These are phyloP conservation scores for Chionodraco myersi DNA, from an alignment of 2,113 vertebrate species.

Conservation along the genomic window DNA sequence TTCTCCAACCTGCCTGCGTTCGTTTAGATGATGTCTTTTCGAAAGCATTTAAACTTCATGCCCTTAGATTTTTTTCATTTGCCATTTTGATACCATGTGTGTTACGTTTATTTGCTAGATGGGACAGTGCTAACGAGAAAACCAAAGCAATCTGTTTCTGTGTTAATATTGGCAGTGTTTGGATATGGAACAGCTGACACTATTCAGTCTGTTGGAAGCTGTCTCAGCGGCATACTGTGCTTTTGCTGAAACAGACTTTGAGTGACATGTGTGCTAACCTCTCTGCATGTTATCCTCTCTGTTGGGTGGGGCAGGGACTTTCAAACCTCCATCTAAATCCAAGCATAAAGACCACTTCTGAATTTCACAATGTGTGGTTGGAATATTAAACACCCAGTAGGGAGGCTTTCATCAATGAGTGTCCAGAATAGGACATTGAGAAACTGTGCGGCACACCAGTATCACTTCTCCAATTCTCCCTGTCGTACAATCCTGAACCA, in stretches of 20 bases:
- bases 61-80: background rate
- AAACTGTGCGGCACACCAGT: background rate
- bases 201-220: slow-evolving; percentile 5
- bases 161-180: background rate
- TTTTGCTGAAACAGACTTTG: slow-evolving; percentile 15
- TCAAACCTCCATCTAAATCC: slow-evolving; percentile 11
- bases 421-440: slow-evolving; percentile 26
- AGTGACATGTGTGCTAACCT: slow-evolving; percentile 37
- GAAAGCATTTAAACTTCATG: background rate
- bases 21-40: too few relatives aligned
- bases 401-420: slow-evolving; percentile 42
- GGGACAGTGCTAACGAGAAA: too few relatives aligned
- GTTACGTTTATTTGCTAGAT: too few relatives aligned
- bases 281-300: slow-evolving; percentile 14
- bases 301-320: slow-evolving; percentile 4
- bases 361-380: slow-evolving; percentile 49
- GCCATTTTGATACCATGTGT: too few relatives aligned
- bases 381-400: slow-evolving; percentile 52
- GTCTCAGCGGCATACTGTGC: slow-evolving; percentile 8
- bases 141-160: slow-evolving; percentile 5
- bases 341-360: slow-evolving; percentile 28
- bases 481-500: background rate
- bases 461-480: slow-evolving; percentile 2
- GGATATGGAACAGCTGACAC: background rate
- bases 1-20: background rate